Evolutionary conservation across 1,140 invertebrate species (phyloP).

Genomic region (Limonius californicus): DNA sequence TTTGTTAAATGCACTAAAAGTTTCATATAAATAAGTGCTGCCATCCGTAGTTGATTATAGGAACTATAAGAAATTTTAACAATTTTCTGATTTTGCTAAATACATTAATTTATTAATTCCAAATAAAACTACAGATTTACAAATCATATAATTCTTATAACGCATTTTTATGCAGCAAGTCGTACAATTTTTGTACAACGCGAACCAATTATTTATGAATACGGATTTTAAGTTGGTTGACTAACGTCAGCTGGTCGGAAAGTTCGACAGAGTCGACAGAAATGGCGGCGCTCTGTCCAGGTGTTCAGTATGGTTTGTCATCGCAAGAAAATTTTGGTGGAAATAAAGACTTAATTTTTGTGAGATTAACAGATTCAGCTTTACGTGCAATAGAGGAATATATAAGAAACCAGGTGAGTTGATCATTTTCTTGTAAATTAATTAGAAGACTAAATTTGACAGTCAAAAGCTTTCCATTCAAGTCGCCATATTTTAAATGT

Average conservation of each 20-base stretch:
- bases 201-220: slow-evolving; percentile 27
- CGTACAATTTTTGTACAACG: too few species aligned
- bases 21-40: too few species aligned
- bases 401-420: slow-evolving; percentile 77
- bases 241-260: slow-evolving; percentile 45
- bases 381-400: slow-evolving; percentile 87
- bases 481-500: slow-evolving; percentile 26
- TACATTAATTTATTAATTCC: neutral
- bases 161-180: too few species aligned
- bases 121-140: too few species aligned
- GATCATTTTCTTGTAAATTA: slow-evolving; percentile 28
- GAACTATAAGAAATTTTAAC: too few species aligned
- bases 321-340: slow-evolving; percentile 80
- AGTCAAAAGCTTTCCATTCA: slow-evolving; percentile 8
- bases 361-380: slow-evolving; percentile 92
- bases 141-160: too few species aligned
- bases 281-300: slow-evolving; percentile 93
- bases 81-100: too few species aligned
- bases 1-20: too few species aligned
- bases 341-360: slow-evolving; percentile 87
- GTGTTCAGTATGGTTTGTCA: slow-evolving; percentile 92
- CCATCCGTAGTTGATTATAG: too few species aligned
- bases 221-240: slow-evolving; percentile 30
- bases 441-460: neutral
- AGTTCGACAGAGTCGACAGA: slow-evolving; percentile 49